Percentiles rank a stretch among this genome's conserved stretches.
Conservation (phyloP, 2,888 invertebrate genomes). For the Abscondita cerata region DNA sequence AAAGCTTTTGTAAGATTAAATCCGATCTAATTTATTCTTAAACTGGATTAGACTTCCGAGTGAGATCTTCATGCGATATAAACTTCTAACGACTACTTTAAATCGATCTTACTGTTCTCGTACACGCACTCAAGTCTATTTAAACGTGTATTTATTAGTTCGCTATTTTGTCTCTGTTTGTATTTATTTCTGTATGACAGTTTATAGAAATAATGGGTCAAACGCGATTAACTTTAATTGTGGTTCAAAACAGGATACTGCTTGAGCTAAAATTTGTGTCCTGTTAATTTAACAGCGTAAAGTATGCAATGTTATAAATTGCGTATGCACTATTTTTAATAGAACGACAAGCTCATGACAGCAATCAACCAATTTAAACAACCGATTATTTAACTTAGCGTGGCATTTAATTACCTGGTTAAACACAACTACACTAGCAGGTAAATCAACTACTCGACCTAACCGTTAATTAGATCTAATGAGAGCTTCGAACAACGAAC, state of each 20-base stretch:
- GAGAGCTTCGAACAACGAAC: slow-evolving; percentile 39
- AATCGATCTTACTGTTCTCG: slow-evolving; percentile 49
- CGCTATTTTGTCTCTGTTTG: slow-evolving; percentile 13
- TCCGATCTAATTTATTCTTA: slow-evolving; percentile 53
- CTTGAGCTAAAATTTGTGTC: background rate
- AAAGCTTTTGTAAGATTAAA: slow-evolving; percentile 46
- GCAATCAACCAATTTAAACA: slow-evolving; percentile 42
- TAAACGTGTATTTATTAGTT: slow-evolving; percentile 29
- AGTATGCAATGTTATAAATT: slow-evolving; percentile 17
- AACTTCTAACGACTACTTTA: slow-evolving; percentile 54
- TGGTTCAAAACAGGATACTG: background rate
- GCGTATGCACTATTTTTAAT: slow-evolving; percentile 25
- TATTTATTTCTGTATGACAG: slow-evolving; percentile 1
- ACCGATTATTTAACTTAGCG: slow-evolving; percentile 44
- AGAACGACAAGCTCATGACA: slow-evolving; percentile 27
- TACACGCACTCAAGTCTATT: slow-evolving; percentile 43
- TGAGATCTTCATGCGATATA: slow-evolving; percentile 51
- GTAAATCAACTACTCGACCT: slow-evolving; percentile 37
- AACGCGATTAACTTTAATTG: too few relatives aligned
- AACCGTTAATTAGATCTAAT: slow-evolving; percentile 45
- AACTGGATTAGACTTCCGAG: slow-evolving; percentile 54
- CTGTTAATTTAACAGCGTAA: slow-evolving; percentile 6
- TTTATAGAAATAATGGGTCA: too few relatives aligned
- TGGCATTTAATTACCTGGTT: slow-evolving; percentile 44
- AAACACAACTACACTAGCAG: slow-evolving; percentile 37